A percentile compares a stretch with the other conserved stretches of the same genome.
phyloP scores from a whole-genome alignment of 2,113 vertebrate species.

The Felis catus region DNA sequence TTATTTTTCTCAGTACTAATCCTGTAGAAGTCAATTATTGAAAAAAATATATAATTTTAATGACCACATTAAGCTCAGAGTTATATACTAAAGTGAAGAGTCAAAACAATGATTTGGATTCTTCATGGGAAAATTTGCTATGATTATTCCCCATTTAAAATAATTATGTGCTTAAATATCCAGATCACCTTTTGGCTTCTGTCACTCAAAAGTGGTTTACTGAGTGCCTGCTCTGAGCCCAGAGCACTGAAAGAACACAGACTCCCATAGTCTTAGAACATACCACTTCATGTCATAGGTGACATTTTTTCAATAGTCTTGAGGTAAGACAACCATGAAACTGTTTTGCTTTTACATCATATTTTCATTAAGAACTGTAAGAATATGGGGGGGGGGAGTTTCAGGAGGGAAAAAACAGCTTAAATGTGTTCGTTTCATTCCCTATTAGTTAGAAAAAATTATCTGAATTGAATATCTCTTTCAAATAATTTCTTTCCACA shows the following conservation, averaged over 20 bases:
- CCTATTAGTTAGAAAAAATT: background rate
- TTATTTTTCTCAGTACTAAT: background rate
- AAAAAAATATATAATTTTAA: background rate
- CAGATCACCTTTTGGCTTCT: background rate
- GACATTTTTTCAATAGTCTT: background rate
- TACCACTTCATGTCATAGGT: background rate
- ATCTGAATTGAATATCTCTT: background rate
- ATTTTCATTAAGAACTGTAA: background rate
- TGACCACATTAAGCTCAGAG: background rate
- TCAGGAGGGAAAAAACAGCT: background rate
- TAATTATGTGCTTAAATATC: background rate
- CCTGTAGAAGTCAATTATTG: background rate
- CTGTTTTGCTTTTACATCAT: background rate
- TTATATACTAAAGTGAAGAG: background rate
- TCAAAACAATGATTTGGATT: slow-evolving; percentile 45
- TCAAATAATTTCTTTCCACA: background rate
- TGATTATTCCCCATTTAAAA: background rate
- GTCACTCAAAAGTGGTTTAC: background rate
- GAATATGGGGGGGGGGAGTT: background rate
- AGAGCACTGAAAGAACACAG: background rate
- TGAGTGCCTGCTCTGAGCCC: background rate
- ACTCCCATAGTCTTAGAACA: background rate
- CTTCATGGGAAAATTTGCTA: background rate
- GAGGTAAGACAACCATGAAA: background rate
- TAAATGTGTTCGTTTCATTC: slow-evolving; percentile 1